Conservation (phyloP, 2,888 invertebrate genomes). For the Nomada lathburiana region DNA sequence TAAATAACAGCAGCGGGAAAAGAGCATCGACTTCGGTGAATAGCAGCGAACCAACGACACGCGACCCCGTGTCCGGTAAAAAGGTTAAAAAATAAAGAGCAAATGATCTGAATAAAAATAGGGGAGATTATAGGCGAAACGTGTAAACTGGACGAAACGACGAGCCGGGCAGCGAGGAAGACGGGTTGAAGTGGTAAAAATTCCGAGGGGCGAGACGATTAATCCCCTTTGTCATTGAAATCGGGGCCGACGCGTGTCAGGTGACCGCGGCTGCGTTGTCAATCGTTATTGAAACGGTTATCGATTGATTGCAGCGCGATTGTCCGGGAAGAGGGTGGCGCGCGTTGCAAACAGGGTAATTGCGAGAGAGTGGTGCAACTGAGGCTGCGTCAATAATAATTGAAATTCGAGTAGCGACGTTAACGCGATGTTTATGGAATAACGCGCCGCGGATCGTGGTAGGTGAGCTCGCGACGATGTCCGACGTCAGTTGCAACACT, state of each 20-base stretch:
- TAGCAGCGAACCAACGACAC: background rate
- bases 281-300: conserved; percentile 77
- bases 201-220: conserved; percentile 62
- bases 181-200: conserved; percentile 41
- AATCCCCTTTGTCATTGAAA: conserved; percentile 77
- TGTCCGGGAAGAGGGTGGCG: conserved; percentile 21
- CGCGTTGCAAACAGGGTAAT: conserved; percentile 34
- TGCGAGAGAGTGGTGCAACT: conserved; percentile 41
- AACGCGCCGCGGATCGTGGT: conserved; percentile 50
- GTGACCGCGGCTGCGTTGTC: conserved; percentile 74
- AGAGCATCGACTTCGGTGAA: background rate
- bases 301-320: conserved; percentile 75
- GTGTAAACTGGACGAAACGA: background rate
- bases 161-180: background rate
- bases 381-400: conserved; percentile 73
- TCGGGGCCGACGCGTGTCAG: conserved; percentile 72
- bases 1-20: background rate
- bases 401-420: conserved; percentile 75
- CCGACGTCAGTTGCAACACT: background rate
- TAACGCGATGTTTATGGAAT: conserved; percentile 76
- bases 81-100: conserved; percentile 8
- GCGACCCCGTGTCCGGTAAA: background rate
- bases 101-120: conserved; percentile 38
- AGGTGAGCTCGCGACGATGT: conserved; percentile 33
- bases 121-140: conserved; percentile 26